These are phyloP conservation scores for Diphyllodes magnificus DNA, from an alignment of 2,113 vertebrate genomes.

Conservation along the genomic window DNA sequence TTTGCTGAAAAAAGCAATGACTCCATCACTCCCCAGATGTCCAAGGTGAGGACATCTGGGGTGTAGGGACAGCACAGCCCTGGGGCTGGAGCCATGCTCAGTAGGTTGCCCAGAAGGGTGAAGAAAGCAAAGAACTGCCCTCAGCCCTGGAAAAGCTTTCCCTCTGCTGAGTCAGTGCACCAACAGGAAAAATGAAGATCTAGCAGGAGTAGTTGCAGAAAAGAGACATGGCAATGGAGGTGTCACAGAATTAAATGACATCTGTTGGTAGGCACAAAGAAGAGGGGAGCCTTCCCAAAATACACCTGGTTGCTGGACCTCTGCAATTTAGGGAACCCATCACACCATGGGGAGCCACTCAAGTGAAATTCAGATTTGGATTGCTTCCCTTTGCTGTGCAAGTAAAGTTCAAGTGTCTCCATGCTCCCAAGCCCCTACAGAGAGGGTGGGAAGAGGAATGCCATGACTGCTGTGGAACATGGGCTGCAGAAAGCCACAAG, in stretches of 20 bases:
- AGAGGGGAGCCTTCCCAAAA: not conserved
- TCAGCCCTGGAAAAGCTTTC: not conserved
- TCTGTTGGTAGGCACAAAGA: not conserved
- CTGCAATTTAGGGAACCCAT: not conserved
- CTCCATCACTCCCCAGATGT: not conserved
- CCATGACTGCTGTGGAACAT: not conserved
- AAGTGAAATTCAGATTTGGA: not conserved
- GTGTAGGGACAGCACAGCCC: not conserved
- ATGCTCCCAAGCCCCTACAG: not conserved
- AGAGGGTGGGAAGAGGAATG: not conserved
- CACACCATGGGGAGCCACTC: not conserved
- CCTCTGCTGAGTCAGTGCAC: not conserved
- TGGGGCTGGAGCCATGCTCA: not conserved
- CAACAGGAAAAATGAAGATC: not conserved
- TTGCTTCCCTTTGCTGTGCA: not conserved
- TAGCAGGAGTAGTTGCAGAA: not conserved
- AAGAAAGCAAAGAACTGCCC: not conserved
- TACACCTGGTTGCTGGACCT: not conserved
- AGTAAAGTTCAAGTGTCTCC: not conserved
- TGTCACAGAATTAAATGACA: not conserved
- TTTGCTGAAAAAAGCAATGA: not conserved
- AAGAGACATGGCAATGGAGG: not conserved
- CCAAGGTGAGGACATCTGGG: not conserved
- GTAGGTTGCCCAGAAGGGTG: not conserved
- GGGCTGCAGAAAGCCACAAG: not conserved